Percentiles rank a stretch among this genome's conserved stretches.
Conservation (phyloP, 2,797 vertebrate genomes). For the Eremophila alpestris region DNA sequence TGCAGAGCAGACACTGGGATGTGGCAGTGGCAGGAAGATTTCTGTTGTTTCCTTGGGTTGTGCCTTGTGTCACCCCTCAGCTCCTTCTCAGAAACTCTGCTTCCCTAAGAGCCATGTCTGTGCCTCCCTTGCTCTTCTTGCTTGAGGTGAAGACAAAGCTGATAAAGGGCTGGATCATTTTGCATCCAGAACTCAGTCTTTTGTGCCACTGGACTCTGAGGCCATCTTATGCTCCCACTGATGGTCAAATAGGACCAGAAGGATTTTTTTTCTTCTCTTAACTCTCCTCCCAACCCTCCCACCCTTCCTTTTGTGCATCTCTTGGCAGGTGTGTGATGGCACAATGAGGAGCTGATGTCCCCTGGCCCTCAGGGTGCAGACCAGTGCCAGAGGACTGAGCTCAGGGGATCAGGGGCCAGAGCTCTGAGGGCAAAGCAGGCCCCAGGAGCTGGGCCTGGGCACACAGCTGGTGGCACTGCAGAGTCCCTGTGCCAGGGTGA, state of each 20-base stretch:
- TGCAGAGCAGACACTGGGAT: neutral
- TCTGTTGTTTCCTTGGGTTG: neutral
- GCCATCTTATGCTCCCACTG: neutral
- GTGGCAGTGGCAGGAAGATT: neutral
- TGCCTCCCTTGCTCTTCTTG: neutral
- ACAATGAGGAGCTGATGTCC: neutral
- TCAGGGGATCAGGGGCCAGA: neutral
- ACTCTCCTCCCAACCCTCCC: neutral
- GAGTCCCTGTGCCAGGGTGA: rapidly evolving
- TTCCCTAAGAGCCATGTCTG: neutral
- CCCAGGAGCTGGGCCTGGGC: rapidly evolving
- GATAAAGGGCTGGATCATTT: neutral
- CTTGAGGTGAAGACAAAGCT: neutral
- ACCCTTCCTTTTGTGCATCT: neutral
- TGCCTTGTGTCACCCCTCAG: neutral
- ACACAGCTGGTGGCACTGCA: rapidly evolving
- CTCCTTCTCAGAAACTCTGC: neutral
- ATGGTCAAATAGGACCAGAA: neutral
- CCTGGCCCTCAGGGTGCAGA: neutral
- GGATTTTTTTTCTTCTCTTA: neutral
- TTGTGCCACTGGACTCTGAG: neutral
- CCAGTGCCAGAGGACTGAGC: neutral
- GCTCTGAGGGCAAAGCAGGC: neutral
- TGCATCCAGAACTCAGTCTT: neutral
- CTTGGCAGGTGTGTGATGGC: neutral